Evolutionary conservation across 2,888 invertebrate genomes (phyloP), one percentile per base, ranked within the genome.

Genomic region (Gandaritis pyraliata): DNA sequence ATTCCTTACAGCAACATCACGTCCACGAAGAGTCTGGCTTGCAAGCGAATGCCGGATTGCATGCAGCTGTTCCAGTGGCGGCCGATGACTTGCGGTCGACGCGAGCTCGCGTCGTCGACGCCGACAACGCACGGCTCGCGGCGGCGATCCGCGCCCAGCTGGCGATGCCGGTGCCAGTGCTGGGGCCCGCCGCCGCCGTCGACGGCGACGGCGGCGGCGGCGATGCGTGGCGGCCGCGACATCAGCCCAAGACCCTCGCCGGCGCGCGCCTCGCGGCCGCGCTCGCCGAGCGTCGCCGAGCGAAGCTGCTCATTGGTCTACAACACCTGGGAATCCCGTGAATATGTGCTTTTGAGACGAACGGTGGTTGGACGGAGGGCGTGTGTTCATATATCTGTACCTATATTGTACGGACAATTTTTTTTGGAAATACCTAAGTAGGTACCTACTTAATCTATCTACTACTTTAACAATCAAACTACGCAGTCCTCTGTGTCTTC

Each of bases 221-320:
- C 38, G n/a, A n/a, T 3, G n/a, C n/a, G 15, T 41, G 41, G 41
- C 41, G 41, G 1, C 41, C 41, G 6, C 41, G 41, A 1, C 41
- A 41, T 15, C 41, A 41, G 41, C 41, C 41, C 41, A 41, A 6
- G 41, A 43, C 43, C 3, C 10, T 43, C 11, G 16, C 43, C 15
- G 43, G 43, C 43, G 16, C 16, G 3, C 43, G 43, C 43, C 43
- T 43, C 11, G 43, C 43, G 2, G 43, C 43, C 43, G 43, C 16
- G 16, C 11, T 43, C 16, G 43, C 43, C 43, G 43, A 43, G 16
- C 43, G 43, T 10, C 43, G 43, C 43, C 16, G 16, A 16, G 16
- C 8, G 10, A 43, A 43, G 43, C 16, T 43, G 15, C 43, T 16
- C 10, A 43, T 43, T 16, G 43, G 16, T 16, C 43, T 43, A 11